These are phyloP conservation scores for Tipula lateralis DNA, from an alignment of 2,888 invertebrate genomes.

Conservation along the genomic window DNA sequence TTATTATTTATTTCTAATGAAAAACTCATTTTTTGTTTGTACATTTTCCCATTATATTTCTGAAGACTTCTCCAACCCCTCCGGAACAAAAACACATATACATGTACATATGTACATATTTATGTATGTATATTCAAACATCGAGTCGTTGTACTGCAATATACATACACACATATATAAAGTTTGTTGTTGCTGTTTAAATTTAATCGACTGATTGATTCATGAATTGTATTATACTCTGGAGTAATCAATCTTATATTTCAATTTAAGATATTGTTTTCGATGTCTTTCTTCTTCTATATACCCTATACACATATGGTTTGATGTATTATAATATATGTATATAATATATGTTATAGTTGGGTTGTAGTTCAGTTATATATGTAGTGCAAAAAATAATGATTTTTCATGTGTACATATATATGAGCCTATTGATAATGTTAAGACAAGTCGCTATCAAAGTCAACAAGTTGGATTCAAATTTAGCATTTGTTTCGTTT, in stretches of 20 bases:
- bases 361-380: background rate
- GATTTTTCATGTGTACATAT: background rate
- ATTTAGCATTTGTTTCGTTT: background rate
- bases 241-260: conserved; percentile 9
- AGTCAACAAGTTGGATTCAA: background rate
- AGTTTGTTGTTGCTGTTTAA: background rate
- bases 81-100: background rate
- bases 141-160: background rate
- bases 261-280: conserved; percentile 13
- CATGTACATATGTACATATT: background rate
- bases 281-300: background rate
- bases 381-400: background rate
- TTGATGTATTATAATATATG: background rate
- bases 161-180: too few species aligned
- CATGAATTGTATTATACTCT: conserved; percentile 15
- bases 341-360: background rate
- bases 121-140: background rate
- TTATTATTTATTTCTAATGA: background rate
- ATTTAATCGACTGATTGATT: conserved; percentile 24
- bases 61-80: background rate
- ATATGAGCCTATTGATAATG: background rate
- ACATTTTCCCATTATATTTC: background rate
- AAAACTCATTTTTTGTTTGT: background rate
- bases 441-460: background rate
- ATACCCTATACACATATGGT: background rate